phyloP scores from a whole-genome alignment of 2,797 vertebrate species.

The Lithobates sylvaticus region DNA sequence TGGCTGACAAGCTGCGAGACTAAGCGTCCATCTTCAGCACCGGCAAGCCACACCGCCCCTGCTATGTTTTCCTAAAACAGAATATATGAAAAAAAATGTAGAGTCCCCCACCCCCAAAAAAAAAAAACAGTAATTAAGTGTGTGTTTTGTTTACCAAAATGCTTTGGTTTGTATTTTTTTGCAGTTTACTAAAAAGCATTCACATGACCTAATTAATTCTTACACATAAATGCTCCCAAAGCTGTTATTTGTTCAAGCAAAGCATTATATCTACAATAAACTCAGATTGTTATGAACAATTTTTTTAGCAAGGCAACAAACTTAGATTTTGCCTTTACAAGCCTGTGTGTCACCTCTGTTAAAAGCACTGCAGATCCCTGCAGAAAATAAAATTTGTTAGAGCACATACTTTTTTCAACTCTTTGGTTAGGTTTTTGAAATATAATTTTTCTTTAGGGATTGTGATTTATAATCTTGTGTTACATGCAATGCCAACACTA shows the following conservation, averaged over 20 bases:
- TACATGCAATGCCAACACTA: constrained; percentile 53
- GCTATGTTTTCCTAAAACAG: too few species aligned
- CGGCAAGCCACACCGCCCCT: too few species aligned
- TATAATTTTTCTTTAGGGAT: constrained; percentile 47
- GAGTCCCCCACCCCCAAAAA: too few species aligned
- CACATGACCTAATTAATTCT: constrained; percentile 31
- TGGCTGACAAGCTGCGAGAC: too few species aligned
- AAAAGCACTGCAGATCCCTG: constrained; percentile 51
- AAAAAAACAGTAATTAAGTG: background rate
- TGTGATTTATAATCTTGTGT: constrained; percentile 51
- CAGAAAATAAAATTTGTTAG: constrained; percentile 33
- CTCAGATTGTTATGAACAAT: constrained; percentile 30
- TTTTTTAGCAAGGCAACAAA: constrained; percentile 46
- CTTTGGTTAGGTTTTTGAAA: constrained; percentile 43
- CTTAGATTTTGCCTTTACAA: constrained; percentile 35
- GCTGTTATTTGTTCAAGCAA: constrained; percentile 25
- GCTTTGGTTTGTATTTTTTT: background rate
- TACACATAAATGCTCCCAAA: constrained; percentile 46
- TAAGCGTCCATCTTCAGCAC: too few species aligned
- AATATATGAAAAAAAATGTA: background rate
- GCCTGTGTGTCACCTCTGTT: constrained; percentile 47
- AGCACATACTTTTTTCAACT: constrained; percentile 26
- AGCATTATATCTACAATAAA: constrained; percentile 51
- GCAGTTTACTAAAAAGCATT: constrained; percentile 2
- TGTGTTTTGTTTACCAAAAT: background rate